phyloP scores from a whole-genome alignment of 2,888 invertebrate genomes.

The Papilio gigon region DNA sequence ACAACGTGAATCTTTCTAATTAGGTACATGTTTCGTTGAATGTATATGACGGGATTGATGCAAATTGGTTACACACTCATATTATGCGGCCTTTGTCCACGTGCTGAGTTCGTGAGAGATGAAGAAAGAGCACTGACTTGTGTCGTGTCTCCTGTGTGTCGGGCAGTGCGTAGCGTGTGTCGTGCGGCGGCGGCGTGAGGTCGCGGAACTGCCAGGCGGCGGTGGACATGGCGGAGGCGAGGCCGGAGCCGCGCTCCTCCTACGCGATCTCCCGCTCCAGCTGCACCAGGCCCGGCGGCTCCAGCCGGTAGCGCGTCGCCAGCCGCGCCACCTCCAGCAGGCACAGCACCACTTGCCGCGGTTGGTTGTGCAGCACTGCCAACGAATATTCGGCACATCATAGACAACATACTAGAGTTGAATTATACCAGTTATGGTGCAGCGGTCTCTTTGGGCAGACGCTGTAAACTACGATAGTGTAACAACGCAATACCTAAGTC shows the following conservation, averaged over 20 bases:
- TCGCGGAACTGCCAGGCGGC: slow-evolving; percentile 88
- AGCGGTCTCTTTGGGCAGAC: neutral
- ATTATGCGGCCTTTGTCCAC: neutral
- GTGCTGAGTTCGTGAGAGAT: neutral
- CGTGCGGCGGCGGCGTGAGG: slow-evolving; percentile 60
- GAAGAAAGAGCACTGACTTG: slow-evolving; percentile 51
- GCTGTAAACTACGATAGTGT: neutral
- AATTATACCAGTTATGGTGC: neutral
- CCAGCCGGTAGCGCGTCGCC: slow-evolving; percentile 89
- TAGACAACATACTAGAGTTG: neutral
- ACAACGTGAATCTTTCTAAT: neutral
- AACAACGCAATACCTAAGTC: slow-evolving; percentile 85
- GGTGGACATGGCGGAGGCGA: slow-evolving; percentile 84
- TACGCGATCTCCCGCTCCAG: slow-evolving; percentile 93
- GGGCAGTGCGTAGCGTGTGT: slow-evolving; percentile 43
- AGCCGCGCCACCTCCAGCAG: slow-evolving; percentile 92
- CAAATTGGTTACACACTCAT: neutral
- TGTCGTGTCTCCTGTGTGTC: neutral
- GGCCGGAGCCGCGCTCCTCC: slow-evolving; percentile 86
- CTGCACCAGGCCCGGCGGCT: slow-evolving; percentile 90
- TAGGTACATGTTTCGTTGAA: neutral
- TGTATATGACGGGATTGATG: neutral
- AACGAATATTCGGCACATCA: slow-evolving; percentile 12
- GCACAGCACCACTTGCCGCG: slow-evolving; percentile 92
- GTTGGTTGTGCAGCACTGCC: slow-evolving; percentile 90